A percentile compares a stretch with the other conserved stretches of the same genome.
Evolutionary conservation across 2,113 vertebrate species (phyloP).

Genomic region (Myotis brandtii): DNA sequence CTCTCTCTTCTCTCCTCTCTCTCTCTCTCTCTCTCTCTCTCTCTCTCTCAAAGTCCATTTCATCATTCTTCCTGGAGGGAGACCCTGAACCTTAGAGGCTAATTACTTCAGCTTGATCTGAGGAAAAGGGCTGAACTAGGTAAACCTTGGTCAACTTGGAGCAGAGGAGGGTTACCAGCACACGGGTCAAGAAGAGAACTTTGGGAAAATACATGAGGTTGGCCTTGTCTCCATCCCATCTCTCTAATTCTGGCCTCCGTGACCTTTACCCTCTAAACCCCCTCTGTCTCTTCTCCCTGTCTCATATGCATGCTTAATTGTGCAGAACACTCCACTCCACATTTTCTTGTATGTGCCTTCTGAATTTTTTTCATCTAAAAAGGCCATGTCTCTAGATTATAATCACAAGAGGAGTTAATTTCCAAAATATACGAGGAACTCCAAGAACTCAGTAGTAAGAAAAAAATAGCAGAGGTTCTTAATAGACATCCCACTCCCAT

Average conservation of each 20-base stretch:
- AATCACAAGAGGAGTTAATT: background rate
- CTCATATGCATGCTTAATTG: background rate
- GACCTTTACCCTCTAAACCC: fast-evolving
- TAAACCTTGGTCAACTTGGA: no score
- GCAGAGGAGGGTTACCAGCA: background rate
- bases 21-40: background rate
- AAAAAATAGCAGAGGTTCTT: background rate
- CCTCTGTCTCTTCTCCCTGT: background rate
- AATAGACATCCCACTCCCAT: background rate
- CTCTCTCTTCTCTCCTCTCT: background rate
- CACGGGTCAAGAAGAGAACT: background rate
- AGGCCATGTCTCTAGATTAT: background rate
- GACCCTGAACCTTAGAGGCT: background rate
- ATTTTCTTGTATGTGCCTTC: background rate
- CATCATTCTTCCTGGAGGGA: background rate
- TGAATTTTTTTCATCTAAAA: background rate
- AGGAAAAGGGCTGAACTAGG: background rate
- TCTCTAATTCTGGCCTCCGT: background rate
- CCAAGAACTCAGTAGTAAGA: background rate
- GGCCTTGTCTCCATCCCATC: background rate
- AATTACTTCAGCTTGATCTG: background rate
- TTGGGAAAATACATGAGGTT: background rate
- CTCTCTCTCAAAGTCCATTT: no score
- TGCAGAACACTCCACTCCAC: background rate
- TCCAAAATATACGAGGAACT: background rate